Base-by-base conservation (phyloP, 1,140 invertebrate genomes). In the Lordiphosa stackelbergi region DNA sequence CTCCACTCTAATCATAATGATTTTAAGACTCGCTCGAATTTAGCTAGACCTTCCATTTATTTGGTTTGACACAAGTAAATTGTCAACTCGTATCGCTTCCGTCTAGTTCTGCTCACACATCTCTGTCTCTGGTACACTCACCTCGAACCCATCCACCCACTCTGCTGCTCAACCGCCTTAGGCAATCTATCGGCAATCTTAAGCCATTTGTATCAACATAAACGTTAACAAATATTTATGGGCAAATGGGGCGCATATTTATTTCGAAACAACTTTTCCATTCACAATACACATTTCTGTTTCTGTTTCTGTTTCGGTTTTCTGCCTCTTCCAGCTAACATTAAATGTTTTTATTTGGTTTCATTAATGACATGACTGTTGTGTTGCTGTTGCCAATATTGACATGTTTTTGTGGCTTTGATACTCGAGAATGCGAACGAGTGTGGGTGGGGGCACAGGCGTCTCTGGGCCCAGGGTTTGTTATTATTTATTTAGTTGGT, bases 401-500 rank as follows among this genome's bases (percentile, higher is more conserved):
- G 73, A 78, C 73, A 57, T 65, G 58, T 52, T 59, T 68, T 51
- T 66, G 35, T 75, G 28, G 11, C 41, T 52, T 28, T 43, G 43
- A 53, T 55, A 53, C 34, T 38, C 11, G 60, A 64, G 60, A 45
- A 24, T 9, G 28, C n/a, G 42, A 24, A 10, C 10, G 22, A 42
- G n/a, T 28, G 41, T 46, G 43, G 41, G 11, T 31, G 35, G 28
- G 34, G 38, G 35, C 12, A 7, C 16, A 22, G n/a, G n/a, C n/a
- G 11, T 24, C 22, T 24, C 22, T 3, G 6, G 11, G 34, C 28
- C 49, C 13, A 37, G 48, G 42, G 47, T 49, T 48, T 65, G 62
- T 70, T 70, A 45, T 54, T 81, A 69, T 79, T 79, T 81, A 69
- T 53, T 63, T 74, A 81, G 74, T 81, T 71, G 74, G 71, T 54